Percentiles rank a stretch among this genome's conserved stretches.
These are phyloP conservation scores for Acanthosepion esculentum DNA, from an alignment of 2,888 invertebrate genomes.

Conservation along the genomic window DNA sequence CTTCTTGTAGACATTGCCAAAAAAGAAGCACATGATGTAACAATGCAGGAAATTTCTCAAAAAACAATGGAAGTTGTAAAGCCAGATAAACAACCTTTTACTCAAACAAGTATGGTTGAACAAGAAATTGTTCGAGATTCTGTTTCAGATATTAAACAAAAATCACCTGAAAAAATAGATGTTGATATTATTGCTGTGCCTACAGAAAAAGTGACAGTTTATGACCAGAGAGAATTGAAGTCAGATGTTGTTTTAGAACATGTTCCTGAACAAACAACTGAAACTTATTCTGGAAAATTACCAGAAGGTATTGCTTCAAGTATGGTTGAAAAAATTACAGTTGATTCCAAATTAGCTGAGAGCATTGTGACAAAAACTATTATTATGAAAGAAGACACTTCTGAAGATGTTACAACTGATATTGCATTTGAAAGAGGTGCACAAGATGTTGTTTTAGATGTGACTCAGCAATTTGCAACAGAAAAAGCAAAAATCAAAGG, in stretches of 20 bases:
- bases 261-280: background rate
- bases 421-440: background rate
- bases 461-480: background rate
- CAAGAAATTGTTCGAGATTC: background rate
- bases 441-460: background rate
- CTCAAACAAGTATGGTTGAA: background rate
- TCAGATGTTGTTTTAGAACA: background rate
- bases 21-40: background rate
- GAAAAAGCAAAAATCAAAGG: background rate
- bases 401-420: conserved; percentile 13
- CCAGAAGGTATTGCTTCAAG: background rate
- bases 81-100: background rate
- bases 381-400: background rate
- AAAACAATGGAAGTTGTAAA: background rate
- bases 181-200: background rate
- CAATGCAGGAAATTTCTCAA: background rate
- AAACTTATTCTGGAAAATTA: background rate
- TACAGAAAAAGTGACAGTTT: background rate
- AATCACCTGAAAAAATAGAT: conserved; percentile 14
- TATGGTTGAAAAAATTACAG: background rate
- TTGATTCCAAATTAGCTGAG: background rate
- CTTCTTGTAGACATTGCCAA: background rate
- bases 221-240: background rate
- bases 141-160: background rate
- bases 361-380: background rate